Evolutionary conservation across 2,113 vertebrate genomes (phyloP), one percentile per base, ranked within the genome.

Genomic region (Nothoprocta perdicaria): DNA sequence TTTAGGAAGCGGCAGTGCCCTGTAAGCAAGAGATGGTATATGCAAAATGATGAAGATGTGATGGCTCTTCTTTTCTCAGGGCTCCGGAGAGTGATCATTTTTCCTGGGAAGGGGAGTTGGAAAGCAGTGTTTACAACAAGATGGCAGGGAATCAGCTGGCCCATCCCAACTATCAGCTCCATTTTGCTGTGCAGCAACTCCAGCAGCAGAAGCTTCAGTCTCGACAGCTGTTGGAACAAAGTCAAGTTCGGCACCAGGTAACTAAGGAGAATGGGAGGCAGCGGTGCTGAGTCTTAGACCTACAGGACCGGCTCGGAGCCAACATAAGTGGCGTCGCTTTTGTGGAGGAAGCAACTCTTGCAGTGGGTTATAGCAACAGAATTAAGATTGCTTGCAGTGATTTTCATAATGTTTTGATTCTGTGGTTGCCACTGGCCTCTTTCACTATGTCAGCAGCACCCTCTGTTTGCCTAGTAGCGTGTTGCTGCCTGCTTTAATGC

Each of bases 161-260:
- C 66, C 98, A 98, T 83, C 89, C 93, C 40, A 97, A 35, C 74
- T 98, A 98, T 97, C 98, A 98, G 69, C 97, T 99, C 67, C 98
- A 98, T 92, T 98, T 98, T 91, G 98, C 98, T 63, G 97, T 98
- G 84, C 98, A 98, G 90, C 98, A 99, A 27, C 98, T 99, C n/a
- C 98, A 99, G 77, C 98, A 99, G 76, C 99, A 99, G 82, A 98
- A 98, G 82, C 97, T 97, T 80, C 98, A 98, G 93, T 98, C 98
- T 75, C 97, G 43, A 67, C 98, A 98, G 77, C 95, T 98, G 62
- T 96, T 98, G 93, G 98, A 99, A 87, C 98, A 98, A 88, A 98
- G 97, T 89, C 98, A 97, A 74, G 95, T 95, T 72, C 95, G 90
- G 74, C 97, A 98, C 60, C 98, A 98, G 98, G 99, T 99, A 97